Percentiles rank a stretch among this genome's conserved stretches.
These are phyloP conservation scores for Tryphoninae sp. DNA, from an alignment of 2,888 invertebrate genomes.

Conservation along the genomic window DNA sequence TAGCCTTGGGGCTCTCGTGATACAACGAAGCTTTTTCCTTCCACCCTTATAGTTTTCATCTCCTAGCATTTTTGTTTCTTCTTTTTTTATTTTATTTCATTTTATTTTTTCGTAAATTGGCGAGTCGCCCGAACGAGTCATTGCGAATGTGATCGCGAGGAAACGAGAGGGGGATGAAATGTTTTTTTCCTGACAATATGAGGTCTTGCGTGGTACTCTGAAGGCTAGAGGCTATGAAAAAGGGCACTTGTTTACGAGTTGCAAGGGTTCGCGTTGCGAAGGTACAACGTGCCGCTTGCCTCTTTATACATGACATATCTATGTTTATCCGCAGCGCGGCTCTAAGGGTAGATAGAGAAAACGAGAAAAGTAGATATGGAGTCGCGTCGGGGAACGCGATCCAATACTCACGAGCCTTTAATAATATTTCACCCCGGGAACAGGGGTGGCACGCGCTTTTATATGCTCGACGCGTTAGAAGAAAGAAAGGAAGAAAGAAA, in stretches of 20 bases:
- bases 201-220: constrained; percentile 16
- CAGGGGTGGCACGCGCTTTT: constrained; percentile 16
- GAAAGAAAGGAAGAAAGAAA: constrained; percentile 11
- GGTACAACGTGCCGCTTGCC: constrained; percentile 16
- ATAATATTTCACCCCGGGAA: constrained; percentile 58
- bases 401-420: constrained; percentile 59
- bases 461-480: constrained; percentile 40
- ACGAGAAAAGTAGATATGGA: constrained; percentile 55
- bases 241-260: constrained; percentile 52
- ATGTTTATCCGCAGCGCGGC: constrained; percentile 5
- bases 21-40: constrained; percentile 44
- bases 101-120: constrained; percentile 35
- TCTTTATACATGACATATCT: not conserved
- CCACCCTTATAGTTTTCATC: constrained; percentile 47
- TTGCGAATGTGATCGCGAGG: not conserved
- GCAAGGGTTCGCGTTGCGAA: constrained; percentile 15
- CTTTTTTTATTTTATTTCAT: constrained; percentile 13
- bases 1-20: constrained; percentile 45
- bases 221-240: constrained; percentile 20
- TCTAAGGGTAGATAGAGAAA: constrained; percentile 26
- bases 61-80: constrained; percentile 37
- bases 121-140: constrained; percentile 1
- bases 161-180: constrained; percentile 6
- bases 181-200: constrained; percentile 25
- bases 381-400: constrained; percentile 45